These are phyloP conservation scores for Malurus elegans DNA, from an alignment of 2,113 vertebrate species.

Conservation along the genomic window DNA sequence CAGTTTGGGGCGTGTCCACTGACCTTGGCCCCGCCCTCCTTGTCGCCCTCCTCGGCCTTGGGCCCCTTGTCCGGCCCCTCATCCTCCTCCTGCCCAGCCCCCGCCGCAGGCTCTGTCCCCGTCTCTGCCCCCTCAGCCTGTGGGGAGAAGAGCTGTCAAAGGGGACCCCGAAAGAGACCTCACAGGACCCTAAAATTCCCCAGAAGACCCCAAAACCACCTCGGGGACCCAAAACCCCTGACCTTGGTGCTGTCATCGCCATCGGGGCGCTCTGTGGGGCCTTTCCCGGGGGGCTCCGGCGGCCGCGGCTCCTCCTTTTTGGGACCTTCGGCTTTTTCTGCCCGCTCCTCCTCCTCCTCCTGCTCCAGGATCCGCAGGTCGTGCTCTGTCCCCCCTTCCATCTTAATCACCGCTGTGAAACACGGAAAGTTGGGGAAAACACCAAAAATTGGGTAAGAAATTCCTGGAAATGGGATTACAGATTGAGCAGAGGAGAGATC, in stretches of 20 bases:
- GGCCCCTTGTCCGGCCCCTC: not conserved
- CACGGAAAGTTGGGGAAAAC: too few relatives aligned
- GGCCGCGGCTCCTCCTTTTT: not conserved
- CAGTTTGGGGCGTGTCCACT: rapidly evolving
- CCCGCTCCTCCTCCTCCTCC: not conserved
- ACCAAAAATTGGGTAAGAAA: rapidly evolving
- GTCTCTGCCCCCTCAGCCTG: not conserved
- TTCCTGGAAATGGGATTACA: rapidly evolving
- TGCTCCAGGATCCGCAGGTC: not conserved
- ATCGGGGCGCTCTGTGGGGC: rapidly evolving
- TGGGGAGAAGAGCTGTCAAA: rapidly evolving
- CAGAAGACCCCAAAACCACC: not conserved
- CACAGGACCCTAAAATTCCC: not conserved
- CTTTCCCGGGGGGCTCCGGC: not conserved
- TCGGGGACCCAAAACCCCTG: rapidly evolving
- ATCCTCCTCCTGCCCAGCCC: not conserved
- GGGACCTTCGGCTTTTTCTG: not conserved
- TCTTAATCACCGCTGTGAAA: not conserved
- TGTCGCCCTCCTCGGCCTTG: not conserved
- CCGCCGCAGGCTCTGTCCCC: not conserved
- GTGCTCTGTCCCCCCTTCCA: not conserved
- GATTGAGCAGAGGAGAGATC: rapidly evolving
- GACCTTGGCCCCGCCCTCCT: not conserved
- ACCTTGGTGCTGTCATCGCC: not conserved
- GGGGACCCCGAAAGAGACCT: not conserved